These are phyloP conservation scores for Struthidea cinerea DNA, from an alignment of 2,113 vertebrate genomes.

Conservation along the genomic window DNA sequence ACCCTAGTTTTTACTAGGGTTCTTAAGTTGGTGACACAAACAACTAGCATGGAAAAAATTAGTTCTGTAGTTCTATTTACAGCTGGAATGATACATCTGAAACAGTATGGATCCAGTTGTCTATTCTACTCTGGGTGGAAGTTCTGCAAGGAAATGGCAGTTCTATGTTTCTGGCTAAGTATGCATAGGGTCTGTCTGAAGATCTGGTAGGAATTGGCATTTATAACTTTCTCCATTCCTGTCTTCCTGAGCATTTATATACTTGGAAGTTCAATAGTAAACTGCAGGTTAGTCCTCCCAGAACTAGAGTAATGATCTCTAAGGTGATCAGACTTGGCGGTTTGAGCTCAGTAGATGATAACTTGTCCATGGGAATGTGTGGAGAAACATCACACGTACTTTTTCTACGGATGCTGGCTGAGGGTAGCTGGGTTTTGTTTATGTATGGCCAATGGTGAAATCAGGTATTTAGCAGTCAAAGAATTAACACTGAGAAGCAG, in stretches of 20 bases:
- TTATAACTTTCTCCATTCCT: neutral
- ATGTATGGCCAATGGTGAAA: neutral
- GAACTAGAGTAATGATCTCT: neutral
- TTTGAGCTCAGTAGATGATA: neutral
- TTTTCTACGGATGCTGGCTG: neutral
- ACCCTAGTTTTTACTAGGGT: too few species aligned
- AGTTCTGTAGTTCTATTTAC: neutral
- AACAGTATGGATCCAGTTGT: neutral
- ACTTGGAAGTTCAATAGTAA: neutral
- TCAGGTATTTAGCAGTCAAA: neutral
- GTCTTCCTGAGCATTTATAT: neutral
- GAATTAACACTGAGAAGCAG: neutral
- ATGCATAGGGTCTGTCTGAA: neutral
- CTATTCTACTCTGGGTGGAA: neutral
- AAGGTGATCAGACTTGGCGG: neutral
- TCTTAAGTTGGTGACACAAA: neutral
- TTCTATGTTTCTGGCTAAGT: neutral
- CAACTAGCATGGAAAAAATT: neutral
- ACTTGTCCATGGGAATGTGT: neutral
- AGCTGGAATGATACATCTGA: neutral
- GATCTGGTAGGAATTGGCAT: neutral
- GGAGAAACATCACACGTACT: neutral
- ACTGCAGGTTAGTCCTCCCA: neutral
- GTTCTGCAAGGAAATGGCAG: neutral
- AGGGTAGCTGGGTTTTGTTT: neutral